Conservation (phyloP, 2,797 vertebrate genomes). For the Gastrophryne carolinensis region DNA sequence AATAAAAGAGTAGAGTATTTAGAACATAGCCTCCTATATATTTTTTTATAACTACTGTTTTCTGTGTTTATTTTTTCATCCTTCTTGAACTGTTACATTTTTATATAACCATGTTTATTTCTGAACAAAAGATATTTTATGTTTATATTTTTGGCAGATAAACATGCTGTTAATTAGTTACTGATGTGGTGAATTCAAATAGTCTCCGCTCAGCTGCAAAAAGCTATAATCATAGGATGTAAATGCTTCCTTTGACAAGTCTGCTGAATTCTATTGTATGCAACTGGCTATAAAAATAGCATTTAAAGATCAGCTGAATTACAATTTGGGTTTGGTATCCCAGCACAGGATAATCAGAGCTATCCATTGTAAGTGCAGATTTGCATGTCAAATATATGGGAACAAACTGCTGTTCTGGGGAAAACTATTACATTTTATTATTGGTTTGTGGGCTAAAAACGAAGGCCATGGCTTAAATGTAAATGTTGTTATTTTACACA, state of each 20-base stretch:
- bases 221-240: slow-evolving; percentile 29
- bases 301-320: slow-evolving; percentile 13
- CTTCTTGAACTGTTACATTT: slow-evolving; percentile 1
- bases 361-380: slow-evolving; percentile 8
- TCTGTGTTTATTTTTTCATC: not conserved
- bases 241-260: slow-evolving; percentile 35
- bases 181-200: slow-evolving; percentile 30
- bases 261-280: slow-evolving; percentile 17
- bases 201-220: slow-evolving; percentile 16
- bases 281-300: slow-evolving; percentile 33
- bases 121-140: slow-evolving; percentile 33
- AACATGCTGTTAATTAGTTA: slow-evolving; percentile 31
- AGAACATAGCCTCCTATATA: not conserved
- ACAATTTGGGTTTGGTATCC: slow-evolving; percentile 4
- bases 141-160: slow-evolving; percentile 31
- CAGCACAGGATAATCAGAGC: slow-evolving; percentile 18
- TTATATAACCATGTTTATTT: slow-evolving; percentile 17
- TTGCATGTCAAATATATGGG: not conserved
- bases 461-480: not conserved
- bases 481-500: not conserved
- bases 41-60: slow-evolving; percentile 19
- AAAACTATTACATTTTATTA: not conserved
- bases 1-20: too few relatives aligned
- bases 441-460: not conserved
- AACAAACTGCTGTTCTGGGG: not conserved